Evolutionary conservation across 2,113 vertebrate genomes (phyloP).

Genomic region (Hemibagrus wyckioides): DNA sequence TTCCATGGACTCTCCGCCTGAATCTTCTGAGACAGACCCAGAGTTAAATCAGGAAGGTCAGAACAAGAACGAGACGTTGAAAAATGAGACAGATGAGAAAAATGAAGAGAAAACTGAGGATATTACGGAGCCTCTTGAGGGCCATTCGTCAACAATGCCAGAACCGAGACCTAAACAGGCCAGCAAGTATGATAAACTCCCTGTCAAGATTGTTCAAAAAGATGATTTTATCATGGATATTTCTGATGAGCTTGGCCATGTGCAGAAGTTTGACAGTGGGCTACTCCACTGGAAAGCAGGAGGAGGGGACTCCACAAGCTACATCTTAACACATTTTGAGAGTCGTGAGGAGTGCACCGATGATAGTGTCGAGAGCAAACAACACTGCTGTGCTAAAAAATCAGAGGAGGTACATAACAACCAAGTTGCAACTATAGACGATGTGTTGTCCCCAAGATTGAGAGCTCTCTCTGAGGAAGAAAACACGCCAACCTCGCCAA

Average conservation of each 20-base stretch:
- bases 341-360: constrained; percentile 71
- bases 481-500: constrained; percentile 3
- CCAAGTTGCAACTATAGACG: constrained; percentile 82
- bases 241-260: constrained; percentile 78
- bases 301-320: constrained; percentile 92
- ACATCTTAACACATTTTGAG: constrained; percentile 97
- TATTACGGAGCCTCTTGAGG: constrained; percentile 15
- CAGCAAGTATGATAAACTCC: constrained; percentile 91
- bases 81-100: constrained; percentile 47
- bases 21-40: constrained; percentile 48
- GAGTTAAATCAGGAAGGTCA: constrained; percentile 44
- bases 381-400: constrained; percentile 18
- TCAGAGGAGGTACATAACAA: constrained; percentile 70
- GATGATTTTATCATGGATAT: constrained; percentile 82
- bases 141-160: constrained; percentile 40
- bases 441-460: constrained; percentile 84
- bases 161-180: constrained; percentile 85
- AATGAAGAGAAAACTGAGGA: constrained; percentile 59
- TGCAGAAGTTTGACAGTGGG: constrained; percentile 87
- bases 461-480: constrained; percentile 83
- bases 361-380: constrained; percentile 59
- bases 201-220: constrained; percentile 83
- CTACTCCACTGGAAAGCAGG: constrained; percentile 96
- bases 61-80: constrained; percentile 43
- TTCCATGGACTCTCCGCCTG: constrained; percentile 63